Base-by-base conservation (phyloP, 2,113 vertebrate species). In the Poeciliopsis occidentalis region DNA sequence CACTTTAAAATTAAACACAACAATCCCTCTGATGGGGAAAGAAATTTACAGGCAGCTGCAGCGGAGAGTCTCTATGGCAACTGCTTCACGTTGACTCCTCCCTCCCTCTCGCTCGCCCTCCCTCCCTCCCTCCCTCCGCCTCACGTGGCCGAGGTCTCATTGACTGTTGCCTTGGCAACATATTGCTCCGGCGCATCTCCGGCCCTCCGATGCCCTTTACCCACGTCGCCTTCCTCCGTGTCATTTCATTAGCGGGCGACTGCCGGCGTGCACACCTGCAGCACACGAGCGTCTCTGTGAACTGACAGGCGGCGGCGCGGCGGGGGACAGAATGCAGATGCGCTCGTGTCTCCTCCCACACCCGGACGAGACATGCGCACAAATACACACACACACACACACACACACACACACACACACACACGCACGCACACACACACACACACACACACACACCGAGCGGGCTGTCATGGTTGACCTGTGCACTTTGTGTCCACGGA, bases 81-180 rank as follows among this genome's bases (percentile, higher is more conserved):
- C 93, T 93, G 93, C 87, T 87, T 91, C 86, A 87, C 83, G 91
- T 88, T 74, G 67, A 86, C 90, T 89, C 80, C 78, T 80, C 77
- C 81, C 78, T 62, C 72, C 51, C 79, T 57, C 73, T 70, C 64
- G 75, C 73, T 69, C 73, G 3, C 30, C 70, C 73, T 60, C 80
- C 66, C 88, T 83, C 81, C 90, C 73, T 31, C 30, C 70, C 73
- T 60, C 80, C 66, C 88, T 83, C 81, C 90, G 71, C 84, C 81
- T 91, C 87, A 89, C 72, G 27, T 80, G 80, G 83, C 86, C 84
- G 74, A 78, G 78, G 85, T 85, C 84, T 84, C 89, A 82, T 87
- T 91, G 88, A 91, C 90, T 92, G 93, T 93, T 94, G 85, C 93
- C 69, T 82, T 85, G 80, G 88, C 85, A 85, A 93, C 85, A 81